Evolutionary conservation across 2,888 invertebrate genomes (phyloP), one percentile per base, ranked within the genome.

Genomic region (Ceriagrion tenellum): DNA sequence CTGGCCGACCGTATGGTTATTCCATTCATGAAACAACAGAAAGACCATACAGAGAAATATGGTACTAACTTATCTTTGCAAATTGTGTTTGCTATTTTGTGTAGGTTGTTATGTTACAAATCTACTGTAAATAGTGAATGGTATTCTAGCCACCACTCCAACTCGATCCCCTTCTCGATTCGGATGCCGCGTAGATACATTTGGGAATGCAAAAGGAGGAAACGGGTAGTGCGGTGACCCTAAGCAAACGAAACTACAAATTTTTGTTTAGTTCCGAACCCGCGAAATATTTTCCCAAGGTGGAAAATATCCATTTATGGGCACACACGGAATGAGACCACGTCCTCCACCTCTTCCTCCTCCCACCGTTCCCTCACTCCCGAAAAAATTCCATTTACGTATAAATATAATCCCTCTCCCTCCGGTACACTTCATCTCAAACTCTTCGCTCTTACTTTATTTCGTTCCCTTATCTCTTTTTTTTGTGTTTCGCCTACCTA

Each of bases 211-310:
- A 16, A 13, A 81, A 81, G 4, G 81, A 35, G 35, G 69, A n/a
- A n/a, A 69, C n/a, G 69, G 16, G 26, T 18, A 35, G 35, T 35
- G 13, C 30, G 81, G 81, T 6, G 81, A 81, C 12, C 81, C 30
- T 81, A 81, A 81, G 81, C 35, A 81, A 81, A 81, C 81, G 81
- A 81, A 81, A 81, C 81, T 81, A 81, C 30, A 81, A 81, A 16
- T 81, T 81, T 69, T 81, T 81, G 81, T 81, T 81, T 81, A 81
- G 81, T 81, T 35, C 81, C 16, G 3, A 23, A 35, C 30, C 35
- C 35, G 16, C 0, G 35, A 81, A 81, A 81, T 81, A 81, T 81
- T 81, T 35, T 81, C 35, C 81, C 81, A 35, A 13, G 18, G 35
- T 35, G 35, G 16, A 12, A 81, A 81, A 81, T 81, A 81, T 81